Conservation (phyloP, 2,888 invertebrate genomes). For the Monoplex corrugatus region DNA sequence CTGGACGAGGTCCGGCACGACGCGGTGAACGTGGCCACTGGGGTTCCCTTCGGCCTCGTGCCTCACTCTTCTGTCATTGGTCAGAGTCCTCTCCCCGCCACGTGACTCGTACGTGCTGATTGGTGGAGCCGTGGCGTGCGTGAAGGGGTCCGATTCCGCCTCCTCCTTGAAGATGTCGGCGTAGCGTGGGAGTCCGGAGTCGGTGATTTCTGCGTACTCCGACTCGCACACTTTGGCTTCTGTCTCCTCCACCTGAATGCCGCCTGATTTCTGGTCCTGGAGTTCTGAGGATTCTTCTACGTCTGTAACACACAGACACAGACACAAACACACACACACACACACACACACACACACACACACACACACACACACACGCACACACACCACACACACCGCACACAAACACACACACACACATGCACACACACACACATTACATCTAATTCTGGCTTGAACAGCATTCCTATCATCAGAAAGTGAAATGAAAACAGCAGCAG, state of each 20-base stretch:
- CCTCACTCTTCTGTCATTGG: background rate
- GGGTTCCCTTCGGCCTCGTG: background rate
- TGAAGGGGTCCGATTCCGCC: slow-evolving; percentile 57
- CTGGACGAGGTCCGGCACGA: background rate
- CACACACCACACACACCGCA: too few species aligned
- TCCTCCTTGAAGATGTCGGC: slow-evolving; percentile 59
- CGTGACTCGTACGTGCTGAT: slow-evolving; percentile 46
- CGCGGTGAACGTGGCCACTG: background rate
- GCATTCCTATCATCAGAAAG: too few species aligned
- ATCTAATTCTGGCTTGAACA: too few species aligned
- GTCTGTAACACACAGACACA: slow-evolving; percentile 30
- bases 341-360: background rate
- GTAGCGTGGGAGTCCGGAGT: slow-evolving; percentile 53
- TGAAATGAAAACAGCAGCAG: too few species aligned
- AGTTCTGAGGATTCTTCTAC: slow-evolving; percentile 54
- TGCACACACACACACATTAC: background rate
- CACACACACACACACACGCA: background rate
- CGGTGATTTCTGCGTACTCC: slow-evolving; percentile 54
- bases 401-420: background rate
- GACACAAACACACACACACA: background rate
- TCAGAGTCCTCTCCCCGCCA: background rate
- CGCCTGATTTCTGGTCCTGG: slow-evolving; percentile 38
- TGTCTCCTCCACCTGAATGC: slow-evolving; percentile 32
- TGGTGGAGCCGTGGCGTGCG: slow-evolving; percentile 55
- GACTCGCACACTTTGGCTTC: slow-evolving; percentile 54